Base-by-base conservation (phyloP, 2,888 invertebrate species). In the Parapristionchus giblindavisi region DNA sequence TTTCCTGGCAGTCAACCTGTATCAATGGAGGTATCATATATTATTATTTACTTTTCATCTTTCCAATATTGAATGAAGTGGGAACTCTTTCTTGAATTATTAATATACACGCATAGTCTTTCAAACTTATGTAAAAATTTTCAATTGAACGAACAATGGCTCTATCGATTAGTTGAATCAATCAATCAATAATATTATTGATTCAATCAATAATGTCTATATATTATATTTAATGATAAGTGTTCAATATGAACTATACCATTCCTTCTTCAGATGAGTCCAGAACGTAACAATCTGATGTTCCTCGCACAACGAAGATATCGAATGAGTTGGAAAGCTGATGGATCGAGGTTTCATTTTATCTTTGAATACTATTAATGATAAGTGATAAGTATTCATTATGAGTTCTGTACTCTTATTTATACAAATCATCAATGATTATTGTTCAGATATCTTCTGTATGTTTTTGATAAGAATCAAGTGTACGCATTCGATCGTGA, bases 251-350 rank as follows among this genome's bases (percentile, higher is more conserved):
- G n/a, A n/a, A n/a, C n/a, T n/a, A n/a, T n/a, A n/a, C n/a, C n/a
- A n/a, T n/a, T n/a, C n/a, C n/a, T n/a, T 43, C 24, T 21, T 5
- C 24, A 70, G 72, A 52, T 54, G 11, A 77, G 79, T 17, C 81
- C 81, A 8, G 77, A 80, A 52, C 75, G 79, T 14, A 75, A 86
- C 68, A 99, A 99, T 89, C 90, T 99, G 63, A 89, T 89, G 70
- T 91, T 93, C 17, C 89, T 99, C 3, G 91, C 92, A 40, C 89
- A 92, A 80, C 94, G 94, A 87, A 94, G 94, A 0, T 99, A 99
- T 88, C 92, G 93, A 88, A 97, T 99, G 0, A 98, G 97, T 1
- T 99, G 99, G 99, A 99, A 99, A 89, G 99, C 99, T 14, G 99
- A 99, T 89, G 99, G 99, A 51, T 94, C 93, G 43, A 92, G 95